Evolutionary conservation across 2,113 vertebrate species (phyloP).

Genomic region (Menidia beryllina): DNA sequence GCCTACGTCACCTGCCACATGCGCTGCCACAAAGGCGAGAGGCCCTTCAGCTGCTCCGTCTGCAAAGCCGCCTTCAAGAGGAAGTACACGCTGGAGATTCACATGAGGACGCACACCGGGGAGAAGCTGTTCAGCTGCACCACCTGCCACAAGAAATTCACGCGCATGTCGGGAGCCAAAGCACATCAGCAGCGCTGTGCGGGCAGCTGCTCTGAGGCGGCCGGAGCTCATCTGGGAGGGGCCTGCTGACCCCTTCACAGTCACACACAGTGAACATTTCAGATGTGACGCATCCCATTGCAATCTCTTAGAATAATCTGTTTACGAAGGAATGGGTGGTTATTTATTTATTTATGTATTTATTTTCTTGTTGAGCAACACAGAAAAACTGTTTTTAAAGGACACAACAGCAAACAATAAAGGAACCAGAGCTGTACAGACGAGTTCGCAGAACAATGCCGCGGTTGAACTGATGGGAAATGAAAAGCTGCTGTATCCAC

Average conservation of each 20-base stretch:
- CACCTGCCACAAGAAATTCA: not conserved
- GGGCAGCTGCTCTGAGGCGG: not conserved
- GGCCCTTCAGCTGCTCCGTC: not conserved
- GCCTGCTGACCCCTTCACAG: no score
- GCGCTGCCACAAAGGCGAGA: not conserved
- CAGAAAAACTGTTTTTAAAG: no score
- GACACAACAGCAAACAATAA: no score
- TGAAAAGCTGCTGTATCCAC: not conserved
- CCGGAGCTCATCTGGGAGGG: not conserved
- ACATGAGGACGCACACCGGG: not conserved
- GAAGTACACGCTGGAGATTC: not conserved
- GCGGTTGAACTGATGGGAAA: no score
- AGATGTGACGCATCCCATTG: not conserved
- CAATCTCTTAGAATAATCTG: not conserved
- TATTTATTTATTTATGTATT: constrained; percentile 1
- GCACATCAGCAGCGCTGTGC: not conserved
- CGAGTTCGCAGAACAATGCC: no score
- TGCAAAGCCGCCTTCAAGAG: not conserved
- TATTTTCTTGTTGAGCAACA: not conserved
- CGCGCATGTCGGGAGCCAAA: not conserved
- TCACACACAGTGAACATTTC: not conserved
- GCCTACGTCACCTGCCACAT: not conserved
- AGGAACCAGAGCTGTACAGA: no score
- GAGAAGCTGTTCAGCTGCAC: not conserved
- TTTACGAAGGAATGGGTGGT: not conserved